Percentiles rank a stretch among this genome's conserved stretches.
phyloP scores from a whole-genome alignment of 2,888 invertebrate genomes.

The Stramonita haemastoma region DNA sequence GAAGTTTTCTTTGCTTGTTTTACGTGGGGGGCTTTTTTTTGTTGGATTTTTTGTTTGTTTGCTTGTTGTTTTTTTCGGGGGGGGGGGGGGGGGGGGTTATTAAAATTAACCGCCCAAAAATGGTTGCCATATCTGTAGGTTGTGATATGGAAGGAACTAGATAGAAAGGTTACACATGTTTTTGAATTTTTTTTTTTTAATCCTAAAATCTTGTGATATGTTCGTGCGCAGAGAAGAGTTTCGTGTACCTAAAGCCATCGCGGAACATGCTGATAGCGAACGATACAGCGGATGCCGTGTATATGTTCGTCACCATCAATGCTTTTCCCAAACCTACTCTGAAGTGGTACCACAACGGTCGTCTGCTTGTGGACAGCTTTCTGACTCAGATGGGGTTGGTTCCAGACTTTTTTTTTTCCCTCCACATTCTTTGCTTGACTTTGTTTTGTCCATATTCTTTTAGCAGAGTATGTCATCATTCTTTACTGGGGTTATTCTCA shows the following conservation, averaged over 20 bases:
- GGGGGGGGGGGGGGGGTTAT: no score
- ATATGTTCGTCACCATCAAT: constrained; percentile 49
- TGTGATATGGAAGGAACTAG: no score
- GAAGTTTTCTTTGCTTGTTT: no score
- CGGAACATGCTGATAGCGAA: constrained; percentile 42
- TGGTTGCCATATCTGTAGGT: no score
- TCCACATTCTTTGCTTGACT: no score
- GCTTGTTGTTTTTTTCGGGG: no score
- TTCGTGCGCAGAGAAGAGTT: constrained; percentile 50
- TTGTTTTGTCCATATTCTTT: no score
- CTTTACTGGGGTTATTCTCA: no score
- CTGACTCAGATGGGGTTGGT: constrained; percentile 30
- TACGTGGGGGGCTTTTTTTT: no score
- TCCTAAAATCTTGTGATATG: not conserved
- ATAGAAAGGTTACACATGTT: not conserved
- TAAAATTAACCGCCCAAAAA: no score
- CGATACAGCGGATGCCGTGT: constrained; percentile 46
- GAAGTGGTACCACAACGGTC: constrained; percentile 55
- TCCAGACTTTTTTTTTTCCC: not conserved
- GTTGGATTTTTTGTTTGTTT: no score
- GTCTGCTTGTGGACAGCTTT: constrained; percentile 32
- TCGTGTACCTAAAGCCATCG: constrained; percentile 51
- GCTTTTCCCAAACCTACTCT: constrained; percentile 54
- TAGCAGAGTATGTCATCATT: no score
- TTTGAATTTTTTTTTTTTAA: not conserved